Percentiles rank a stretch among this genome's conserved stretches.
These are phyloP conservation scores for Siniperca chuatsi DNA, from an alignment of 2,113 vertebrate genomes.

Conservation along the genomic window DNA sequence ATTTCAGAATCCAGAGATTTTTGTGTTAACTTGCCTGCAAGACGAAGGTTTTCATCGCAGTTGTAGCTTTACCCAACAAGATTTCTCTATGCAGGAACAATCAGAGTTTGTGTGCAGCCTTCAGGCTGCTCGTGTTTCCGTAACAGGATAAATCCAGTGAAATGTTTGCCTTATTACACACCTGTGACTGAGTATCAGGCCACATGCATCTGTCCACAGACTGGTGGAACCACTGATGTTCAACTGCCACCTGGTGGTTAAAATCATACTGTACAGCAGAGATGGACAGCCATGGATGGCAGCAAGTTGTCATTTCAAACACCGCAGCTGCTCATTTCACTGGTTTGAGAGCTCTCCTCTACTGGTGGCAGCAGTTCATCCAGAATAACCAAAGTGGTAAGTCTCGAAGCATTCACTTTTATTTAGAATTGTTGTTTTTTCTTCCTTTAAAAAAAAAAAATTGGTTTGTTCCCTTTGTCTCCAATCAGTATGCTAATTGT, in stretches of 20 bases:
- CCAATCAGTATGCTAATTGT: background rate
- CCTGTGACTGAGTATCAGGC: background rate
- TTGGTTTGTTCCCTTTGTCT: too few species aligned
- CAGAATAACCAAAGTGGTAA: background rate
- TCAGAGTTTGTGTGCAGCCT: background rate
- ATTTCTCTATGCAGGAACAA: background rate
- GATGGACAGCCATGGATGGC: accelerated
- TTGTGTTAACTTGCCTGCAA: background rate
- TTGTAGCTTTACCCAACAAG: background rate
- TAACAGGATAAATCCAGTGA: constrained; percentile 1
- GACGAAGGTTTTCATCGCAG: background rate
- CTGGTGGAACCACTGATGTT: background rate
- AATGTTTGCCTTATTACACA: background rate
- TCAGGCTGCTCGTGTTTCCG: background rate
- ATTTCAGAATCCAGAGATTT: background rate
- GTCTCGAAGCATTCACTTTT: background rate
- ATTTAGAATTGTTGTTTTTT: too few species aligned
- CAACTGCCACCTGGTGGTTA: constrained; percentile 66
- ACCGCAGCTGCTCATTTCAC: background rate
- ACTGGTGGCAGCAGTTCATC: background rate
- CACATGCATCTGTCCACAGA: background rate
- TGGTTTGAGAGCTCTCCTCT: background rate
- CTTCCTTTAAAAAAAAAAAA: too few species aligned
- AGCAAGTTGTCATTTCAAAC: background rate
- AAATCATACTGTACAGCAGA: background rate